Conservation (phyloP, 2,113 vertebrate species). For the Epinephelus cyanopodus region DNA sequence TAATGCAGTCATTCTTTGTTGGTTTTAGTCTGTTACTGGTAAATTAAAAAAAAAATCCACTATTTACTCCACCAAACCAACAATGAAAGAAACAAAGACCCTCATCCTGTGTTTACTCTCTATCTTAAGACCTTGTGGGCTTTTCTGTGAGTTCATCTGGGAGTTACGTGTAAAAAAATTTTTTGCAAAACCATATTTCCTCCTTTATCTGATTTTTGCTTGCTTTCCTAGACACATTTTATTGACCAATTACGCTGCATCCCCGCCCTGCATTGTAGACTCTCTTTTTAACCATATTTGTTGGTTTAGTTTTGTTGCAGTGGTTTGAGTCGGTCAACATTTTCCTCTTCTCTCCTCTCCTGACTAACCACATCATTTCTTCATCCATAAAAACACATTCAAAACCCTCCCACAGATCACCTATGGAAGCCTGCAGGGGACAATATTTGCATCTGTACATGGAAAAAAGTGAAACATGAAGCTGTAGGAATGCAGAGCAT, state of each 20-base stretch:
- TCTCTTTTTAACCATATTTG: not conserved
- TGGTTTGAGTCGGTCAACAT: not conserved
- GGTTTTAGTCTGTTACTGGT: not conserved
- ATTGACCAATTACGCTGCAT: slow-evolving; percentile 1
- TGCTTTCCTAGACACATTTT: not conserved
- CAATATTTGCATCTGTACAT: not conserved
- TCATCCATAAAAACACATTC: not conserved
- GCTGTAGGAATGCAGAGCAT: not conserved
- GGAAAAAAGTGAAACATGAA: not conserved
- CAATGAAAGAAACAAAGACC: not conserved
- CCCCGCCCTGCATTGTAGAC: slow-evolving; percentile 8
- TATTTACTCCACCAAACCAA: slow-evolving; percentile 2
- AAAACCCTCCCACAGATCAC: not conserved
- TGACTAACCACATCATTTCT: not conserved
- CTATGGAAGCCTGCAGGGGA: slow-evolving; percentile 2
- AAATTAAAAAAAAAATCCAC: not conserved
- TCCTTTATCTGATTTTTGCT: not conserved
- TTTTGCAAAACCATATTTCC: not conserved
- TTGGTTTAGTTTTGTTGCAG: not conserved
- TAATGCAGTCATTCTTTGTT: not conserved
- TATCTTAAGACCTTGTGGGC: not conserved
- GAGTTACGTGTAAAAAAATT: not conserved
- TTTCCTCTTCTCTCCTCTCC: not conserved
- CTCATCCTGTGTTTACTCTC: slow-evolving; percentile 5
- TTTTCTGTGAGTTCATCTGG: slow-evolving; percentile 4